phyloP scores from a whole-genome alignment of 2,113 vertebrate species.

The Vidua macroura region DNA sequence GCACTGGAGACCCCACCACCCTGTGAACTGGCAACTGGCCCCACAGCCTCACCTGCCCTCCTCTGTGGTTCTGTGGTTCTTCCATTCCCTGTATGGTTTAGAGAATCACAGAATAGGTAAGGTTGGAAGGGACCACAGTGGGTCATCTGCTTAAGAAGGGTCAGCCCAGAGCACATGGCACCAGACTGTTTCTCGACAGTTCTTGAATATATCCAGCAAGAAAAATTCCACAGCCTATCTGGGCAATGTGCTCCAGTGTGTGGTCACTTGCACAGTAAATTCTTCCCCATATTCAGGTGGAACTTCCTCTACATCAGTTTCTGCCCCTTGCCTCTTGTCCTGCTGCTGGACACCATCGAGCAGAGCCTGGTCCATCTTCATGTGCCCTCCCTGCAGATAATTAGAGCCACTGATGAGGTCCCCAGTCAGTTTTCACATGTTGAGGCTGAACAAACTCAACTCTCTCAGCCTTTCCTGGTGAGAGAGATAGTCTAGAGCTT shows the following conservation, averaged over 20 bases:
- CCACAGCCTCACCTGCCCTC: background rate
- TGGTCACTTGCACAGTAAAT: background rate
- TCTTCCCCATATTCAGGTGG: background rate
- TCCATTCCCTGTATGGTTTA: background rate
- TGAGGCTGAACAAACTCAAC: background rate
- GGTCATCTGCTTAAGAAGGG: background rate
- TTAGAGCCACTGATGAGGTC: too few relatives aligned
- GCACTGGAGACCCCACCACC: background rate
- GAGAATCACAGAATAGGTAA: background rate
- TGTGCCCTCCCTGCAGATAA: background rate
- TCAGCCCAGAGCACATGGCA: background rate
- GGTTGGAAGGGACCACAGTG: too few relatives aligned
- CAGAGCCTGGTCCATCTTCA: background rate
- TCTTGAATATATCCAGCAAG: background rate
- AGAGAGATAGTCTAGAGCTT: background rate
- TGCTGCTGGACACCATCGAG: accelerated
- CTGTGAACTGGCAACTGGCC: background rate
- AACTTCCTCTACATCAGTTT: background rate
- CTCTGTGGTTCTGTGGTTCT: background rate
- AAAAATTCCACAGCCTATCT: background rate
- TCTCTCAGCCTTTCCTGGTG: background rate
- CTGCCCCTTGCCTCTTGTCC: background rate
- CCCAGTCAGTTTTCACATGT: background rate
- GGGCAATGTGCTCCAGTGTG: background rate
- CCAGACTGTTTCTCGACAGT: background rate